phyloP scores from a whole-genome alignment of 2,113 vertebrate species.

The Pachyramphus minor region DNA sequence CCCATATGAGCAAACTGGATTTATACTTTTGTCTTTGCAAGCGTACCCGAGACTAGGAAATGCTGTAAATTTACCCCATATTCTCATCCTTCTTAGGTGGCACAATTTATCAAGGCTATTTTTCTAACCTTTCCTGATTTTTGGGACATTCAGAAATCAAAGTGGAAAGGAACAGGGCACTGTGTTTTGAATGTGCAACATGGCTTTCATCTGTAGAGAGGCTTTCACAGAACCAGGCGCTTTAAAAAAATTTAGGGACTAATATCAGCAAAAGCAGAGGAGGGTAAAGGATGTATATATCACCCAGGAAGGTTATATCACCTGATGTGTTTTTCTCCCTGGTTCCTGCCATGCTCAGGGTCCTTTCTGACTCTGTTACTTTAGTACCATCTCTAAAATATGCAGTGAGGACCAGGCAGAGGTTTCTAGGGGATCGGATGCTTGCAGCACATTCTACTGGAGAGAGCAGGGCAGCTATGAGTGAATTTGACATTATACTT shows the following conservation, averaged over 20 bases:
- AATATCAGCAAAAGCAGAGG: neutral
- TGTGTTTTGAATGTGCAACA: neutral
- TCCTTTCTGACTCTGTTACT: neutral
- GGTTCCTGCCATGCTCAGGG: neutral
- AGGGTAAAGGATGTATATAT: neutral
- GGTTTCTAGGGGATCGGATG: rapidly evolving
- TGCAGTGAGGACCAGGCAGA: neutral
- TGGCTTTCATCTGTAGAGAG: neutral
- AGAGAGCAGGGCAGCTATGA: neutral
- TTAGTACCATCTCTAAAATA: neutral
- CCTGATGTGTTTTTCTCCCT: neutral
- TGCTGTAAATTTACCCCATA: neutral
- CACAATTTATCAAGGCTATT: neutral
- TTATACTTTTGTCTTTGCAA: neutral
- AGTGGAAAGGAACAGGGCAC: neutral
- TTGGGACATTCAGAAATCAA: neutral
- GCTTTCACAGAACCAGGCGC: neutral
- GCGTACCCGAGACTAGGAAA: rapidly evolving
- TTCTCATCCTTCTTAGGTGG: neutral
- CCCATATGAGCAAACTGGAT: neutral
- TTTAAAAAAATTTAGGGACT: neutral
- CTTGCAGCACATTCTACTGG: neutral
- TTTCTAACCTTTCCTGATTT: neutral
- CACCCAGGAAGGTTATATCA: neutral
- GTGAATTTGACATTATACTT: neutral